Conservation (phyloP, 1,140 invertebrate genomes). For the Achatina immaculata region DNA sequence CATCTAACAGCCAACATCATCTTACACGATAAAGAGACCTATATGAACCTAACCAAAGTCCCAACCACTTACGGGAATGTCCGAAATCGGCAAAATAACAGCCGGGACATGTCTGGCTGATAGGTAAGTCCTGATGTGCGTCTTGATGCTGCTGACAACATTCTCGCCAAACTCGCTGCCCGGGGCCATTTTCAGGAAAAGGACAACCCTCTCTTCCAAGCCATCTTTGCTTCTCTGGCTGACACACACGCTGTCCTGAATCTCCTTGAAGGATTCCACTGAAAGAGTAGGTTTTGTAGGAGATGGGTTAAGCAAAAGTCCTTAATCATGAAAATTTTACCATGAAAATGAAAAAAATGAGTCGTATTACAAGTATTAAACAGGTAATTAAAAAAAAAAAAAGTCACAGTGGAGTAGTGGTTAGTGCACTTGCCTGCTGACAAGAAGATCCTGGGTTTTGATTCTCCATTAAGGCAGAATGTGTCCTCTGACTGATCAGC, state of each 20-base stretch:
- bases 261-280: conserved; percentile 74
- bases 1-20: too few species aligned
- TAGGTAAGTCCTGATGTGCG: conserved; percentile 70
- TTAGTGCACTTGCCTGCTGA: too few species aligned
- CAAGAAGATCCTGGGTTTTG: too few species aligned
- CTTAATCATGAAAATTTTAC: background rate
- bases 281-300: conserved; percentile 40
- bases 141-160: conserved; percentile 68
- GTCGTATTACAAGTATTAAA: too few species aligned
- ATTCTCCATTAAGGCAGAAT: too few species aligned
- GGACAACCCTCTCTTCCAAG: conserved; percentile 74
- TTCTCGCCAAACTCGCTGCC: conserved; percentile 67
- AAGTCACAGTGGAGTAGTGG: too few species aligned
- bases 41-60: too few species aligned
- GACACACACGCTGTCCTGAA: conserved; percentile 75
- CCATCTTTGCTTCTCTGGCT: conserved; percentile 69
- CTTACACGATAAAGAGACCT: too few species aligned
- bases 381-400: too few species aligned
- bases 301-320: too few species aligned
- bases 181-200: conserved; percentile 74
- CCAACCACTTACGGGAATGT: conserved; percentile 75
- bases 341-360: background rate
- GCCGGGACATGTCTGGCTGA: conserved; percentile 75
- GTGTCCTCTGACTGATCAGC: too few species aligned
- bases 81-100: conserved; percentile 71